Base-by-base conservation (phyloP, 2,797 vertebrate species). In the Vespertilio murinus region DNA sequence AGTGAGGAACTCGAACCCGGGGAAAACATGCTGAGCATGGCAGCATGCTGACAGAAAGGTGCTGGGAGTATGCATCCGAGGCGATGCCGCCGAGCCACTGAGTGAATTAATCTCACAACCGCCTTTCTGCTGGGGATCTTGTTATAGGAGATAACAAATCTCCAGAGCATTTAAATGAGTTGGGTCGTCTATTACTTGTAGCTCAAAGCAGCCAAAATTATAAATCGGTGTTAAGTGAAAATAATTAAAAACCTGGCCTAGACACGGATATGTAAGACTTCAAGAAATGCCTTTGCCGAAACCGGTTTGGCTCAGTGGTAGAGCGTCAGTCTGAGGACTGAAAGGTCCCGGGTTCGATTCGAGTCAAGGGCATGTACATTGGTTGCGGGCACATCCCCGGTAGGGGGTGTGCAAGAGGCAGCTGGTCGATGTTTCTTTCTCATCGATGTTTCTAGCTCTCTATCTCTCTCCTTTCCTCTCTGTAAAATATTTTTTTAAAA, bases 161-260 rank as follows among this genome's bases (percentile, higher is more conserved):
- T 85, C 73, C n/a, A 12, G 18, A 42, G 33, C 89, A 67, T 73
- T 88, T 84, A 80, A 69, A 61, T 54, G 40, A 85, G 33, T 23
- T 85, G 67, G 6, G 35, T 75, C 78, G 84, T 80, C 79, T 49
- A 93, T 70, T 83, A 95, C 42, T 52, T 93, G 71, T 13, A 81
- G 30, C 56, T 73, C 25, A 88, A 95, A 84, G 83, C 18, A 73
- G 75, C 18, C 81, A 90, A 88, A 92, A 82, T 85, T 79, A 90
- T 40, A 82, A 54, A 11, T 28, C 23, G 23, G 11, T 23, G 54
- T 92, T 93, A 82, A 89, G 35, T 67, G 33, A 70, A 89, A 88
- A 78, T 87, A 69, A 88, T 78, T 20, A 61, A 80, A 78, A 93
- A 82, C 56, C 35, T 20, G 23, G 18, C 17, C 11, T 61, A 74